phyloP scores from a whole-genome alignment of 2,888 invertebrate species.

The Nomada flava region DNA sequence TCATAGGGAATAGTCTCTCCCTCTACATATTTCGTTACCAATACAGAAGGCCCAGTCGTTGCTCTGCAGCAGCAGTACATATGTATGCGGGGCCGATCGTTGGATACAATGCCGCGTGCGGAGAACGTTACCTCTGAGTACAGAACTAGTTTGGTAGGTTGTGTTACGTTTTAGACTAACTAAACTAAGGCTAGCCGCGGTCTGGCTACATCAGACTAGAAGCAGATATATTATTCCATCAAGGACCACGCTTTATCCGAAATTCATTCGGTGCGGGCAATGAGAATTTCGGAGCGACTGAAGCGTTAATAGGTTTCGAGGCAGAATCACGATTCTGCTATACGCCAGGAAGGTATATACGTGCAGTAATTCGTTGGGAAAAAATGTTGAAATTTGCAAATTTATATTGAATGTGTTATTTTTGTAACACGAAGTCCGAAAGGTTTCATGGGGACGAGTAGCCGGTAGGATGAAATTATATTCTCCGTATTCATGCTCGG shows the following conservation, averaged over 20 bases:
- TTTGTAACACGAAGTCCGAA: not conserved
- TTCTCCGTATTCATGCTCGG: not conserved
- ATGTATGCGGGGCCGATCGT: slow-evolving; percentile 66
- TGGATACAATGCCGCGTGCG: slow-evolving; percentile 73
- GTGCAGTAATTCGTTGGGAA: not conserved
- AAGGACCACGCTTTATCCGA: not conserved
- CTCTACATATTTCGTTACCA: slow-evolving; percentile 65
- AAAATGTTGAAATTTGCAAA: not conserved
- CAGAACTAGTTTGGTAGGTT: slow-evolving; percentile 81
- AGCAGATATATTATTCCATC: slow-evolving; percentile 45
- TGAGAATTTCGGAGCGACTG: not conserved
- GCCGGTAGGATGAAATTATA: not conserved
- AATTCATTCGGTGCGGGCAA: not conserved
- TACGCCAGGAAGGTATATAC: no score
- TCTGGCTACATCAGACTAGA: slow-evolving; percentile 49
- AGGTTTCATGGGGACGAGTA: not conserved
- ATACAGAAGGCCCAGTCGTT: slow-evolving; percentile 63
- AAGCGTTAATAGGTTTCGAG: not conserved
- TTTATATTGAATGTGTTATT: no score
- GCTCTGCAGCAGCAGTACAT: slow-evolving; percentile 66
- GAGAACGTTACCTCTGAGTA: slow-evolving; percentile 67
- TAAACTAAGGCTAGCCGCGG: slow-evolving; percentile 64
- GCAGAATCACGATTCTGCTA: not conserved
- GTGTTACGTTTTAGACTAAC: slow-evolving; percentile 68
- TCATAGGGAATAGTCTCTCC: slow-evolving; percentile 67